A percentile compares a stretch with the other conserved stretches of the same genome.
Evolutionary conservation across 2,888 invertebrate species (phyloP).

Genomic region (Epistrophella euchroma): DNA sequence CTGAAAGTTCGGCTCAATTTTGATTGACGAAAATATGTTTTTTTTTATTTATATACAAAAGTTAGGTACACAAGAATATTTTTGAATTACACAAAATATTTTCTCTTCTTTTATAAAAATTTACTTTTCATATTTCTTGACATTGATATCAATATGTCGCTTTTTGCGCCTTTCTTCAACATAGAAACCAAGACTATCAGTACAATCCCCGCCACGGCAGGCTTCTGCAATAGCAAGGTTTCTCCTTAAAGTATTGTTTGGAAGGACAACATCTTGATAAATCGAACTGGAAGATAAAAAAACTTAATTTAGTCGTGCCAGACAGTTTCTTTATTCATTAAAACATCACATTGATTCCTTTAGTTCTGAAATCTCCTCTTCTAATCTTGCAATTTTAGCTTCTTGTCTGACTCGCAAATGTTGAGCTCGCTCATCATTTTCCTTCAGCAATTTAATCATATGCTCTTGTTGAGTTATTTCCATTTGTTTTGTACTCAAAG

Average conservation of each 20-base stretch:
- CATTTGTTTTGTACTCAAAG: constrained; percentile 79
- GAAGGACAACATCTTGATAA: constrained; percentile 74
- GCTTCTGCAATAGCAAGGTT: constrained; percentile 65
- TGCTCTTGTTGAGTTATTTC: constrained; percentile 80
- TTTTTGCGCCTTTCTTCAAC: constrained; percentile 78
- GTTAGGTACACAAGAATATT: background rate
- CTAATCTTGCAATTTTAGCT: constrained; percentile 79
- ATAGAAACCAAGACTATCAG: constrained; percentile 77
- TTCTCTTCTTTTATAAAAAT: constrained; percentile 20
- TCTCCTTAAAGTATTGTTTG: constrained; percentile 38
- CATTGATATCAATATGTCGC: constrained; percentile 79
- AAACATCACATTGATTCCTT: constrained; percentile 79
- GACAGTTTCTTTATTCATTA: background rate
- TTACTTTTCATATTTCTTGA: constrained; percentile 79
- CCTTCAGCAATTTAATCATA: constrained; percentile 80
- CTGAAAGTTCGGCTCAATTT: background rate
- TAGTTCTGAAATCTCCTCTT: constrained; percentile 78
- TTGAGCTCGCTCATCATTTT: constrained; percentile 79
- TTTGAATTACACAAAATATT: background rate
- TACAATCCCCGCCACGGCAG: constrained; percentile 54
- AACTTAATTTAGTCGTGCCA: background rate
- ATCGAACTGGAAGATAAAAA: constrained; percentile 69
- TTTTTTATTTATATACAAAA: background rate
- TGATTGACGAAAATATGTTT: background rate
- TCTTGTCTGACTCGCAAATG: constrained; percentile 80